A percentile compares a stretch with the other conserved stretches of the same genome.
Evolutionary conservation across 2,888 invertebrate species (phyloP).

Genomic region (Acanthopleura granulata): DNA sequence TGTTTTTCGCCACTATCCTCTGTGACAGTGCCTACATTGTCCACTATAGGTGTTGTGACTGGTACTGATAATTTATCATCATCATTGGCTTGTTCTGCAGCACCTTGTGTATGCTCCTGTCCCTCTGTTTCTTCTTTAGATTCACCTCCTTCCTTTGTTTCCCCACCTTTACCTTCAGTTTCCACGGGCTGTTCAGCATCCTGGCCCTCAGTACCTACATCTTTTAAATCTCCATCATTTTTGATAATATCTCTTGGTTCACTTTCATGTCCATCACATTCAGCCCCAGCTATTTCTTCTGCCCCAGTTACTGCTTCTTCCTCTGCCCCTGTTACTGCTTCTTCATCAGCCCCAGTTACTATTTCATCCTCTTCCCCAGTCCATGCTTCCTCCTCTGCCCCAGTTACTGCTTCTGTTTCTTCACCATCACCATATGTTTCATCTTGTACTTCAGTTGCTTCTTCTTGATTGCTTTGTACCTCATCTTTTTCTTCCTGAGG

Average conservation of each 20-base stretch:
- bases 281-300: slow-evolving; percentile 20
- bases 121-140: not conserved
- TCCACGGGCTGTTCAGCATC: slow-evolving; percentile 28
- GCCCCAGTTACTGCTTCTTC: not conserved
- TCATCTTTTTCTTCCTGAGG: not conserved
- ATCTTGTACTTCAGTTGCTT: not conserved
- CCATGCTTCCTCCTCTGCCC: not conserved
- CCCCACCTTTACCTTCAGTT: not conserved
- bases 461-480: not conserved
- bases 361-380: not conserved
- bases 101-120: slow-evolving; percentile 8
- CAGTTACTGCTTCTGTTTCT: not conserved
- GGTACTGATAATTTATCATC: slow-evolving; percentile 19
- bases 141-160: not conserved
- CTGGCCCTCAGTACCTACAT: slow-evolving; percentile 19
- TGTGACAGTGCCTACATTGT: slow-evolving; percentile 12
- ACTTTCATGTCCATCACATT: slow-evolving; percentile 9
- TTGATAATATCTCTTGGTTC: slow-evolving; percentile 22
- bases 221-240: slow-evolving; percentile 22
- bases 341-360: slow-evolving; percentile 8
- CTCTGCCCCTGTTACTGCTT: slow-evolving; percentile 6
- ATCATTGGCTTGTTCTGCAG: slow-evolving; percentile 21
- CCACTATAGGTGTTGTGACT: slow-evolving; percentile 8
- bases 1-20: slow-evolving; percentile 14
- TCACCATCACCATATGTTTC: not conserved